Evolutionary conservation across 2,113 vertebrate species (phyloP).

Genomic region (human): DNA sequence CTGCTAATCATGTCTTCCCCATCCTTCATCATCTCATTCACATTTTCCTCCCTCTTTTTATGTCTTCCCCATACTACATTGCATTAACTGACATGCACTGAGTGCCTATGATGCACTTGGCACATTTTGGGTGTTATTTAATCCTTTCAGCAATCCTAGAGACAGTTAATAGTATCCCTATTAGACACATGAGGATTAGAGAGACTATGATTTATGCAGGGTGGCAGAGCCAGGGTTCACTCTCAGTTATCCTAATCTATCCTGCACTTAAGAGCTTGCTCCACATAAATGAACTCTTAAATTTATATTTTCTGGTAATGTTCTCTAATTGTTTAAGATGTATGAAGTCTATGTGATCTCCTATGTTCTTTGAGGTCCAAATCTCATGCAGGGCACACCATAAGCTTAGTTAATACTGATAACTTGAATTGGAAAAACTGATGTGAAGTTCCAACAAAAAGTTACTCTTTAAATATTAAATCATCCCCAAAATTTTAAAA

Average conservation of each 20-base stretch:
- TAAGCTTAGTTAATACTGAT: background rate
- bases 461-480: conserved; percentile 17
- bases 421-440: background rate
- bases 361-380: background rate
- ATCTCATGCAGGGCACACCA: background rate
- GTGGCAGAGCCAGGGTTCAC: background rate
- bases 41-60: background rate
- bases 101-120: background rate
- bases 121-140: background rate
- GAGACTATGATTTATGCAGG: background rate
- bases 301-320: background rate
- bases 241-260: background rate
- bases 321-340: background rate
- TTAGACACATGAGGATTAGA: background rate
- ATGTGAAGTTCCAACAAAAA: background rate
- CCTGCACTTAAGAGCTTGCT: background rate
- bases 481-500: background rate
- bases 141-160: background rate
- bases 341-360: background rate
- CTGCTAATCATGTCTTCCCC: background rate
- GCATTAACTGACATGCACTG: background rate
- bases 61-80: background rate
- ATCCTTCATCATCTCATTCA: background rate
- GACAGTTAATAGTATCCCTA: background rate
- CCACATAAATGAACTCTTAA: background rate